Base-by-base conservation (phyloP, 2,888 invertebrate species). In the Nephrotoma guestfalica region DNA sequence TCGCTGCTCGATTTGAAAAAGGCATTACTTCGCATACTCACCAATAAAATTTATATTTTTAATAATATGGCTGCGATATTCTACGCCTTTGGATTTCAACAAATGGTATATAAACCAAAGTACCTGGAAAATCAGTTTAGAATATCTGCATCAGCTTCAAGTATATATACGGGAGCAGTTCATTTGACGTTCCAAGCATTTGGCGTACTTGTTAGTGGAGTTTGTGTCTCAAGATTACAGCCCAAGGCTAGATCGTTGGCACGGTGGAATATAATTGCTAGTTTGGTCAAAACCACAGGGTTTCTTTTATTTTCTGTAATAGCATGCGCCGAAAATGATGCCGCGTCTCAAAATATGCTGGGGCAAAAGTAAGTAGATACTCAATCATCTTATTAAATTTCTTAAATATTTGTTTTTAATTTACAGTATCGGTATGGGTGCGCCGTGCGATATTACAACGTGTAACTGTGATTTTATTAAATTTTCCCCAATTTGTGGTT, bases 81-180 rank as follows among this genome's bases (percentile, higher is more conserved):
- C 9, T 71, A 71, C 71, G 71, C 71, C 11, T 71, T 71, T 71
- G 71, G 71, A 9, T 71, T 71, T 9, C 71, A 71, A 30, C 71
- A 94, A 88, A 94, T 94, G 92, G 94, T 95, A 51, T 95, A 94
- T 89, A 92, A 95, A 91, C 95, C 95, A 0, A 95, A 95, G 89
- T 95, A 95, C 89, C 94, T 95, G 87, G 95, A 95, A 90, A 94
- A 94, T 0, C 94, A 95, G 90, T 95, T 94, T 90, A 92, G 93
- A 87, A 93, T 94, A 88, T 94, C 94, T 1, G 94, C 95, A 0
- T 93, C 94, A 0, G 92, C 93, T 18, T 94, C 95, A 13, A 86
- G 94, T 88, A 91, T 95, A 85, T 93, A 94, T 87, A 94, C 95
- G 87, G 95, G 94, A 83, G 93, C 93, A 9, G 93, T 93, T 4